Evolutionary conservation across 2,797 vertebrate species (phyloP).

Genomic region (Myripristis murdjan): DNA sequence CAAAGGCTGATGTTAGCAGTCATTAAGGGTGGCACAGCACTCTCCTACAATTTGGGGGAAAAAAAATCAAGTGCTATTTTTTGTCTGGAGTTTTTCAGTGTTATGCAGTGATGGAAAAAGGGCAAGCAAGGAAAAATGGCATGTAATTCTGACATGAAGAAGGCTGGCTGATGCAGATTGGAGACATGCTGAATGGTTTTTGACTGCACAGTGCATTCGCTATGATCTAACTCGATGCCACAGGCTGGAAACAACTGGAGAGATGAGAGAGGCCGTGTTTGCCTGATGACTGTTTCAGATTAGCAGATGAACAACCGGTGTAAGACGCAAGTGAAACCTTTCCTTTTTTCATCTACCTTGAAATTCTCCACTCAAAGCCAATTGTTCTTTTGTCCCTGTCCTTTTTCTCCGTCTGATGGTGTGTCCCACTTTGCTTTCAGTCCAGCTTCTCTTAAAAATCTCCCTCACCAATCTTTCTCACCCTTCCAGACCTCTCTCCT

Average conservation of each 20-base stretch:
- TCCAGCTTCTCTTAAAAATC: conserved; percentile 26
- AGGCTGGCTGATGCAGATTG: conserved; percentile 21
- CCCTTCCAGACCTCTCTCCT: conserved; percentile 37
- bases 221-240: conserved; percentile 22
- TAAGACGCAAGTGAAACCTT: conserved; percentile 19
- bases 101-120: conserved; percentile 37
- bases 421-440: conserved; percentile 11
- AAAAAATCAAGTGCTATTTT: conserved; percentile 5
- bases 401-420: conserved; percentile 1
- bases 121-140: neutral
- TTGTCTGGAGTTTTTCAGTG: conserved; percentile 12
- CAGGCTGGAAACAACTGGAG: conserved; percentile 49
- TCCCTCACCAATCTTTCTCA: conserved; percentile 35
- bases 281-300: conserved; percentile 59
- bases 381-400: conserved; percentile 46
- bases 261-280: conserved; percentile 49
- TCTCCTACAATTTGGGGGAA: conserved; percentile 8
- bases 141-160: neutral
- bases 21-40: conserved; percentile 43
- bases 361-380: conserved; percentile 39
- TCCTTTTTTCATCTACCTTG: conserved; percentile 38
- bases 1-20: conserved; percentile 48
- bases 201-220: conserved; percentile 27
- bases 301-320: conserved; percentile 32
- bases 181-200: conserved; percentile 27